phyloP scores from a whole-genome alignment of 92 coral and sea anemone species.

The Bergia sp. region DNA sequence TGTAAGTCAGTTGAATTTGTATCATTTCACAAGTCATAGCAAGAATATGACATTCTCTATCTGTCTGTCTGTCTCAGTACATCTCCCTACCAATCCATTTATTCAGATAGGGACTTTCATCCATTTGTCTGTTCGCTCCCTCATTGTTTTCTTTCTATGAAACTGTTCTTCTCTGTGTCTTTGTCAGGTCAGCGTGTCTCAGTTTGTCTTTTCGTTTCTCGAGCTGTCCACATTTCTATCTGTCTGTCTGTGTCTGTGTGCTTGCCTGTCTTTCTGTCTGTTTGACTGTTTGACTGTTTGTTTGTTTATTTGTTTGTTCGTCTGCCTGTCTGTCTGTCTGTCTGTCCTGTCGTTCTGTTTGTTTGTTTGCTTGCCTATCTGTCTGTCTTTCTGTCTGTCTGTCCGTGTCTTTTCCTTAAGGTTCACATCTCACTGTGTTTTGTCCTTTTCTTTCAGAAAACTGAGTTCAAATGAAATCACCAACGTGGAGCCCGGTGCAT shows the following conservation, averaged over 20 bases:
- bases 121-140: neutral
- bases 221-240: too few species aligned
- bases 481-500: constrained; percentile 34
- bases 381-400: too few species aligned
- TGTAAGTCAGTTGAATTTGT: constrained; percentile 1
- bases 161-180: too few species aligned
- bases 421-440: neutral
- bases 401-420: too few species aligned
- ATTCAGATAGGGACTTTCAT: neutral
- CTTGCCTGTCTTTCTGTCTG: too few species aligned
- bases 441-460: constrained; percentile 11
- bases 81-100: neutral
- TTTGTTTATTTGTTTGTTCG: neutral
- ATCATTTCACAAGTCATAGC: neutral
- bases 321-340: neutral
- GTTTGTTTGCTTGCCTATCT: too few species aligned
- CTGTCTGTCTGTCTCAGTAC: neutral
- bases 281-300: too few species aligned
- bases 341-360: too few species aligned
- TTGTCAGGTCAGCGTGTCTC: neutral
- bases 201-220: neutral
- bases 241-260: too few species aligned
- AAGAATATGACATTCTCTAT: neutral
- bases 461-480: constrained; percentile 38
- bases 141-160: neutral